These are phyloP conservation scores for Lepidonotus clava DNA, from an alignment of 2,888 invertebrate species.

Conservation along the genomic window DNA sequence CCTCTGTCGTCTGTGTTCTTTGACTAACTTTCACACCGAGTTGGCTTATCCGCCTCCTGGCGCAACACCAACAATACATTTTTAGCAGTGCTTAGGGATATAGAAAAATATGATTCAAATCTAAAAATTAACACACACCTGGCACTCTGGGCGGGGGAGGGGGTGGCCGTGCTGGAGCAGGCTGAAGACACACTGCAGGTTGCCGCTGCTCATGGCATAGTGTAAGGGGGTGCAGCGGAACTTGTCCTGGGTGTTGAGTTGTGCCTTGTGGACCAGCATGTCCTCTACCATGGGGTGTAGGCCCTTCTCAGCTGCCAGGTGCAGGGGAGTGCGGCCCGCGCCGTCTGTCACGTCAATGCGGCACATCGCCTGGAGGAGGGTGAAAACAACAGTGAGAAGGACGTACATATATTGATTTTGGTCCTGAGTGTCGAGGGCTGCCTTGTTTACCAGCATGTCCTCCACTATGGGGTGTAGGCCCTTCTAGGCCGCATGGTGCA, in stretches of 20 bases:
- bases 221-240: slow-evolving; percentile 21
- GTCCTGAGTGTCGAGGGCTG: neutral
- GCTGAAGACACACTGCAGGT: slow-evolving; percentile 3
- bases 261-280: neutral
- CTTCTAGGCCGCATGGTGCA: slow-evolving; percentile 34
- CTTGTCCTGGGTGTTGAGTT: neutral
- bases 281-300: slow-evolving; percentile 17
- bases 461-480: slow-evolving; percentile 28
- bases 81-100: no score
- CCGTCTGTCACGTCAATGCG: slow-evolving; percentile 17
- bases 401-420: no score
- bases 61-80: no score
- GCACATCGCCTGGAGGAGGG: no score
- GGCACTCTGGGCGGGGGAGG: neutral
- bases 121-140: no score
- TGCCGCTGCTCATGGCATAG: slow-evolving; percentile 32
- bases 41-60: no score
- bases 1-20: no score
- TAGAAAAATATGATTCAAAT: no score
- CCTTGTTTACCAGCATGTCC: neutral
- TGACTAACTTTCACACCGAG: no score
- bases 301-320: slow-evolving; percentile 38
- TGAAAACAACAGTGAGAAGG: no score
- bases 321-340: slow-evolving; percentile 20
- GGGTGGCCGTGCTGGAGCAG: slow-evolving; percentile 25